Evolutionary conservation across 2,797 vertebrate genomes (phyloP).

Genomic region (Rousettus madagascariensis): DNA sequence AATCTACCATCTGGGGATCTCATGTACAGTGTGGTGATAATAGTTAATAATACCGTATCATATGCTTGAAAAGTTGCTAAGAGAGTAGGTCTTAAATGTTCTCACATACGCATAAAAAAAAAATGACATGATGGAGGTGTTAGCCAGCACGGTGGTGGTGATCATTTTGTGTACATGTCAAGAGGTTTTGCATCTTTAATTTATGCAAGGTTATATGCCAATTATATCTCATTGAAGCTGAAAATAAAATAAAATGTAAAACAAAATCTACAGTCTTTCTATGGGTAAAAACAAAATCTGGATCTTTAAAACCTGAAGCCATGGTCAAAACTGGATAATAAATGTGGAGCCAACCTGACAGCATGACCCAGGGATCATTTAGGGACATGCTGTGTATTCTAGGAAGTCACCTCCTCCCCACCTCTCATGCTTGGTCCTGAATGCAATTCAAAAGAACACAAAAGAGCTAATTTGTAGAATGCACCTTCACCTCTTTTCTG

Average conservation of each 20-base stretch:
- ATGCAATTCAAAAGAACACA: not conserved
- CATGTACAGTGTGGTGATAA: not conserved
- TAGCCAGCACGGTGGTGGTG: not conserved
- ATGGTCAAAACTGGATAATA: not conserved
- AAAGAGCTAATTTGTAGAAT: not conserved
- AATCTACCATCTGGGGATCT: not conserved
- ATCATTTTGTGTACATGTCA: not conserved
- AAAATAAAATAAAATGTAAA: not conserved
- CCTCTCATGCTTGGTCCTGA: not conserved
- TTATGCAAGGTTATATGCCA: not conserved
- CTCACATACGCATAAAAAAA: not conserved
- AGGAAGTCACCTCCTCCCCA: not conserved
- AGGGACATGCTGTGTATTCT: not conserved
- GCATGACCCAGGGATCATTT: not conserved
- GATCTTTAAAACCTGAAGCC: conserved; percentile 14
- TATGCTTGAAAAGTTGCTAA: not conserved
- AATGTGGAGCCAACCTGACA: not conserved
- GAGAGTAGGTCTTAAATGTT: not conserved
- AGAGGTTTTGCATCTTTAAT: not conserved
- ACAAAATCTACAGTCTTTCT: not conserved
- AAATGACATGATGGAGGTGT: not conserved
- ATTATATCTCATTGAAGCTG: not conserved
- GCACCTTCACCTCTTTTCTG: not conserved
- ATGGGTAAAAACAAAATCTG: not conserved
- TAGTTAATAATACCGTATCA: not conserved